phyloP scores from a whole-genome alignment of 1,140 invertebrate species.

The Drosophila albomicans region DNA sequence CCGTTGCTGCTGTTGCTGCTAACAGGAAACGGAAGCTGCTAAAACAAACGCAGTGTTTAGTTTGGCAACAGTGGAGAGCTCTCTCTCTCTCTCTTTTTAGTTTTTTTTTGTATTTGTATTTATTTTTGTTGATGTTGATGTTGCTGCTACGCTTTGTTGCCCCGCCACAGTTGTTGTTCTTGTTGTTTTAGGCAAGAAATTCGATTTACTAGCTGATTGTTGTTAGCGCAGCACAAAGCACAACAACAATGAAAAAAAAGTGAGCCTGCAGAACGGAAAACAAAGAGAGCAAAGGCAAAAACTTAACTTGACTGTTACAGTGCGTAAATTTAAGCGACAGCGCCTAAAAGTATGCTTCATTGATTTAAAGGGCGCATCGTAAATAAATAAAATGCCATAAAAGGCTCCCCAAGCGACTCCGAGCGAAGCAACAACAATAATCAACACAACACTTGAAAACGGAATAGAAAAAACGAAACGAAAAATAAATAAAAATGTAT shows the following conservation, averaged over 20 bases:
- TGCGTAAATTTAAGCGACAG: conserved; percentile 77
- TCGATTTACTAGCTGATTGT: conserved; percentile 82
- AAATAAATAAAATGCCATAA: conserved; percentile 81
- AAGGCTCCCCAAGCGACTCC: conserved; percentile 57
- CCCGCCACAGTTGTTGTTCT: conserved; percentile 30
- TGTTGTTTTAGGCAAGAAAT: conserved; percentile 81
- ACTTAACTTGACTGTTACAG: conserved; percentile 33
- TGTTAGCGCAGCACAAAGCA: conserved; percentile 63
- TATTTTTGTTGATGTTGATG: conserved; percentile 59
- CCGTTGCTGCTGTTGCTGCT: conserved; percentile 21
- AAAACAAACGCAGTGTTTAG: conserved; percentile 82
- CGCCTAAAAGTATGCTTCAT: conserved; percentile 75
- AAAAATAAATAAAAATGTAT: conserved; percentile 61
- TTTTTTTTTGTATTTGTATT: conserved; percentile 66
- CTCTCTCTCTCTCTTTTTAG: too few relatives aligned
- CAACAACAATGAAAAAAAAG: conserved; percentile 14
- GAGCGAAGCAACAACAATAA: conserved; percentile 63
- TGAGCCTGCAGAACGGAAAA: not conserved
- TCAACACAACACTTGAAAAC: conserved; percentile 31
- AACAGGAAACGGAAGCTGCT: conserved; percentile 82
- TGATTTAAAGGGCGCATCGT: conserved; percentile 79
- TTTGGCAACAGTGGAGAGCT: conserved; percentile 49
- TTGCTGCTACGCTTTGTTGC: conserved; percentile 58
- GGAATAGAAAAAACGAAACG: conserved; percentile 21
- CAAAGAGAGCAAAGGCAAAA: conserved; percentile 4